phyloP scores from a whole-genome alignment of 2,888 invertebrate species.

The Rhorus exstirpatorius region DNA sequence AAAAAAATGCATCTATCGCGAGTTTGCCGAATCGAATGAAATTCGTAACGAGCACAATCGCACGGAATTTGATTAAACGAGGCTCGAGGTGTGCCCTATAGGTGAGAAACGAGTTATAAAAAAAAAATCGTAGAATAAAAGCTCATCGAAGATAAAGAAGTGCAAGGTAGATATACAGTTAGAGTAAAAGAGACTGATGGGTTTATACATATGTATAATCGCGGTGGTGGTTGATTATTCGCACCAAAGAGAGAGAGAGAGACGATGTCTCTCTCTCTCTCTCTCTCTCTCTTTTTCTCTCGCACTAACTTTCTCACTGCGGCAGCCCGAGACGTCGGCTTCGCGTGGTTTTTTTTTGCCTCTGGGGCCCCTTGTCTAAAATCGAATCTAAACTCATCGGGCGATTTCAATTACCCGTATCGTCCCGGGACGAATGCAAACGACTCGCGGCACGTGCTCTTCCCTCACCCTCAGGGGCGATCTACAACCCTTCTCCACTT shows the following conservation, averaged over 20 bases:
- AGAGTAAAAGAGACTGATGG: constrained; percentile 52
- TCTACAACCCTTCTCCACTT: constrained; percentile 62
- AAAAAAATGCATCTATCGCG: not conserved
- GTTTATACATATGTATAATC: constrained; percentile 57
- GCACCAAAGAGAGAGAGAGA: constrained; percentile 26
- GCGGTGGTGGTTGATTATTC: constrained; percentile 66
- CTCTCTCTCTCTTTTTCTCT: constrained; percentile 37
- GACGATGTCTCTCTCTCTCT: constrained; percentile 27
- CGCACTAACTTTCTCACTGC: constrained; percentile 45
- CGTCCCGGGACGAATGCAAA: constrained; percentile 70
- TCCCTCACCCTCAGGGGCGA: constrained; percentile 45
- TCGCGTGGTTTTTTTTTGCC: constrained; percentile 47
- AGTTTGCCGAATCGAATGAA: constrained; percentile 9
- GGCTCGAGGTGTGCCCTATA: not conserved
- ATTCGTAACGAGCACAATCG: constrained; percentile 31
- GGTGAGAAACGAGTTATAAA: constrained; percentile 14
- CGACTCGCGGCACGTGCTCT: constrained; percentile 67
- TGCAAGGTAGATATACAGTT: constrained; percentile 9
- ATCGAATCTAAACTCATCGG: constrained; percentile 78
- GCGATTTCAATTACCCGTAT: constrained; percentile 78
- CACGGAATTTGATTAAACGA: constrained; percentile 20
- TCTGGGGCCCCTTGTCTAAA: constrained; percentile 75
- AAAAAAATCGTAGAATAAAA: constrained; percentile 55
- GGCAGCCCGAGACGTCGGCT: constrained; percentile 53
- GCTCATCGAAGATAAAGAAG: constrained; percentile 19